Evolutionary conservation across 2,797 vertebrate genomes (phyloP).

Genomic region (Coreius guichenoti): DNA sequence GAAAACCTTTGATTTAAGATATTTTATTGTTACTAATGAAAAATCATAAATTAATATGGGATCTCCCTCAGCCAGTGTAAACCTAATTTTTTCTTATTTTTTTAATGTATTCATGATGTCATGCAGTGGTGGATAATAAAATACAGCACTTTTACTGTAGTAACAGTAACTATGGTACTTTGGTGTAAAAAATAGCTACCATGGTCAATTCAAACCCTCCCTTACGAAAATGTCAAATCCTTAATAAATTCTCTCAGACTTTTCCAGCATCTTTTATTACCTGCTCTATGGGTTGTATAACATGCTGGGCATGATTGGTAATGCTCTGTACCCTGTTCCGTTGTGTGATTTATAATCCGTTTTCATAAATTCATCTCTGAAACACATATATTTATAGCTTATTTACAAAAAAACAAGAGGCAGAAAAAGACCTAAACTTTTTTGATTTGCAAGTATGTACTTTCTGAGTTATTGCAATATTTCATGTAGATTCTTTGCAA

Average conservation of each 20-base stretch:
- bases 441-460: neutral
- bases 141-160: neutral
- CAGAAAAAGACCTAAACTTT: neutral
- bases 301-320: neutral
- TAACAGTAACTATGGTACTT: neutral
- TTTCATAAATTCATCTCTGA: neutral
- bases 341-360: slow-evolving; percentile 16
- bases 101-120: no score
- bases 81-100: no score
- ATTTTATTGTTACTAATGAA: no score
- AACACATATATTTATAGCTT: neutral
- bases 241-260: neutral
- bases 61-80: no score
- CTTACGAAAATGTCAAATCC: neutral
- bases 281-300: slow-evolving; percentile 1
- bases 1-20: no score
- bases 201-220: neutral
- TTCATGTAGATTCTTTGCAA: neutral
- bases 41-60: no score
- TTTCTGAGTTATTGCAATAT: neutral
- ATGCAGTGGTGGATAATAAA: neutral
- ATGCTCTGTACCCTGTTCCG: neutral
- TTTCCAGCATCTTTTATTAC: slow-evolving; percentile 2
- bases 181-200: neutral
- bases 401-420: neutral